Base-by-base conservation (phyloP, 1,140 invertebrate genomes). In the Probaryconus sp. region DNA sequence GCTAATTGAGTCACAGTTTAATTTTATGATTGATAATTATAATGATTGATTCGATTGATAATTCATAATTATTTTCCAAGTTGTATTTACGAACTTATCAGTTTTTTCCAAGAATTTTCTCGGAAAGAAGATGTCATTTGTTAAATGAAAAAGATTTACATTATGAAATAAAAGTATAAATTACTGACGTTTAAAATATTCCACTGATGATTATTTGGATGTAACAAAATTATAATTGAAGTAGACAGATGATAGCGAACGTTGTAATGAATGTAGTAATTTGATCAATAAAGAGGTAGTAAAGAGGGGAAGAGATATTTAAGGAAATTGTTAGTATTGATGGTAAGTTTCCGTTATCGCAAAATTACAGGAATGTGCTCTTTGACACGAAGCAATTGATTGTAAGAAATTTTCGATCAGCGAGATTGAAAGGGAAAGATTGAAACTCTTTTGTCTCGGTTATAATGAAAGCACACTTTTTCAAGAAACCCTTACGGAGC, bases 331-430 rank as follows among this genome's bases (percentile, higher is more conserved):
- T 56, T 35, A 48, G 26, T 56, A 56, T 63, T 53, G 55, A 64
- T 56, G 42, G 45, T 16, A 16, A 5, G 5, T 16, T 56, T 26
- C 26, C 14, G 42, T 67, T 40, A 37, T 56, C 51, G 16, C 18
- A 35, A 56, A 58, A 51, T 51, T 33, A 10, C 18, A 37, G 64
- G 14, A 68, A 55, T 33, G 31, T 30, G 21, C 43, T 48, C 43
- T 56, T 40, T 68, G 64, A 51, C 53, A 37, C 10, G 38, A 24
- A 48, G 51, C 51, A 53, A 50, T 67, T 26, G 63, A 58, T 50
- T 28, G 63, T 50, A 33, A 67, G 50, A 56, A 48, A 67, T 56
- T 67, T 55, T 51, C 56, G 48, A 67, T 67, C 42, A 56, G 11
- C 33, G 33, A 7, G 24, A 56, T 56, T 67, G 43, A 40, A 56